Conservation (phyloP, 1,140 invertebrate genomes). For the Macrostomum lignano region DNA sequence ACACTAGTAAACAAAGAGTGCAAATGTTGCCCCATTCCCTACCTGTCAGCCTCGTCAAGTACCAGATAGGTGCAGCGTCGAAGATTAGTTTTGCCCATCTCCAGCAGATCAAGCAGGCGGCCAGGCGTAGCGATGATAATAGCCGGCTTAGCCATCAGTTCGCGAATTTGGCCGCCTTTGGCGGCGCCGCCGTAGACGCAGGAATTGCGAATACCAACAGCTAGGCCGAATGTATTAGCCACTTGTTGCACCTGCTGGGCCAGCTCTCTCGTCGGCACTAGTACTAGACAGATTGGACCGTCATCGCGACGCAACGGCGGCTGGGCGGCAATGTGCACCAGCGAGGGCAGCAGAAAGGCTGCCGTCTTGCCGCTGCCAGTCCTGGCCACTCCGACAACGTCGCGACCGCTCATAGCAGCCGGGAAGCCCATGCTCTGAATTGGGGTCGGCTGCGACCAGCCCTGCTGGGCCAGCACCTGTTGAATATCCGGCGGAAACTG, state of each 20-base stretch:
- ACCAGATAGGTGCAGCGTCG: conserved; percentile 68
- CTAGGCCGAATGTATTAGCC: conserved; percentile 51
- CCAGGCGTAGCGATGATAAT: conserved; percentile 49
- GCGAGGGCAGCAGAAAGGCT: conserved; percentile 34
- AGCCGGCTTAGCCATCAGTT: conserved; percentile 38
- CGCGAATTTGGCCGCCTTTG: conserved; percentile 51
- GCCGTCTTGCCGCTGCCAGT: conserved; percentile 31
- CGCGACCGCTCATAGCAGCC: conserved; percentile 56
- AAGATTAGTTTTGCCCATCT: conserved; percentile 56
- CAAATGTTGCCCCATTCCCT: too few relatives aligned
- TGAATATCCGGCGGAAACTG: conserved; percentile 37
- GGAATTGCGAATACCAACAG: conserved; percentile 53
- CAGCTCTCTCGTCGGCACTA: conserved; percentile 71
- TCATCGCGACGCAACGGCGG: conserved; percentile 46
- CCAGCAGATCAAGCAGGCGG: conserved; percentile 72
- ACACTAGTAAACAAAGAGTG: too few relatives aligned
- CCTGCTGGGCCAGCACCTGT: conserved; percentile 5
- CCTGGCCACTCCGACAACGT: conserved; percentile 38
- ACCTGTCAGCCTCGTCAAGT: conserved; percentile 85
- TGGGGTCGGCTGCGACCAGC: conserved; percentile 48
- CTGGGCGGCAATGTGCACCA: conserved; percentile 74
- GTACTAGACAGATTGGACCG: conserved; percentile 55
- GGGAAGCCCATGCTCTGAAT: conserved; percentile 42
- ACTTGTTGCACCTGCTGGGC: conserved; percentile 85
- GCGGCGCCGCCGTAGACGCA: conserved; percentile 85